Conservation (phyloP, 2,797 vertebrate genomes). For the Brachymystax lenok region DNA sequence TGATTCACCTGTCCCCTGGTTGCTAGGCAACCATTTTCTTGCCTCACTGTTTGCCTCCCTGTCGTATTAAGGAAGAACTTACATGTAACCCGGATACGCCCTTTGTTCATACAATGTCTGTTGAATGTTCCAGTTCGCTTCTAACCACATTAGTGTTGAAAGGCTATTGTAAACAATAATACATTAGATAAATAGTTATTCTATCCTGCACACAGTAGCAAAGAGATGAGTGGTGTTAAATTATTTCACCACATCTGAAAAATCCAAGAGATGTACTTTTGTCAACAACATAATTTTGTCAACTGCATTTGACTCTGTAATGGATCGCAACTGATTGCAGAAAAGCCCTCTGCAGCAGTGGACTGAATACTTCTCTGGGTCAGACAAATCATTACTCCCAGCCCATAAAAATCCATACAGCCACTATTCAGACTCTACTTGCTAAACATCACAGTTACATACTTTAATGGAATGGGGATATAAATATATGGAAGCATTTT, state of each 20-base stretch:
- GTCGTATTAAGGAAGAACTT: background rate
- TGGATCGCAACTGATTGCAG: background rate
- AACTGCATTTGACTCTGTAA: background rate
- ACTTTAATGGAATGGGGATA: background rate
- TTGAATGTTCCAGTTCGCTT: background rate
- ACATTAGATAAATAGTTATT: no score
- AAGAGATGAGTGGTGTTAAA: no score
- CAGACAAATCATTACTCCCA: background rate
- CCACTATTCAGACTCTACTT: constrained; percentile 7
- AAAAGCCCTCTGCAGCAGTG: background rate
- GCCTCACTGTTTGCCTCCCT: no score
- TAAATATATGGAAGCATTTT: background rate
- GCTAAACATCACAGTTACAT: constrained; percentile 7
- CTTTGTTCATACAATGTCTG: background rate
- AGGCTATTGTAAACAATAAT: background rate
- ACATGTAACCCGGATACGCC: background rate
- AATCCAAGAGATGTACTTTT: background rate
- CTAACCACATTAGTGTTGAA: background rate
- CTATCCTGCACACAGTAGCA: no score
- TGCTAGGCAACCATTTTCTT: no score
- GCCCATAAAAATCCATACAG: background rate
- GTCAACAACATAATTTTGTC: background rate
- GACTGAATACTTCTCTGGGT: background rate
- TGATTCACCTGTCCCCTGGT: no score
- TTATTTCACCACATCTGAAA: background rate